Evolutionary conservation across 2,113 vertebrate species (phyloP).

Genomic region (Xyrauchen texanus): DNA sequence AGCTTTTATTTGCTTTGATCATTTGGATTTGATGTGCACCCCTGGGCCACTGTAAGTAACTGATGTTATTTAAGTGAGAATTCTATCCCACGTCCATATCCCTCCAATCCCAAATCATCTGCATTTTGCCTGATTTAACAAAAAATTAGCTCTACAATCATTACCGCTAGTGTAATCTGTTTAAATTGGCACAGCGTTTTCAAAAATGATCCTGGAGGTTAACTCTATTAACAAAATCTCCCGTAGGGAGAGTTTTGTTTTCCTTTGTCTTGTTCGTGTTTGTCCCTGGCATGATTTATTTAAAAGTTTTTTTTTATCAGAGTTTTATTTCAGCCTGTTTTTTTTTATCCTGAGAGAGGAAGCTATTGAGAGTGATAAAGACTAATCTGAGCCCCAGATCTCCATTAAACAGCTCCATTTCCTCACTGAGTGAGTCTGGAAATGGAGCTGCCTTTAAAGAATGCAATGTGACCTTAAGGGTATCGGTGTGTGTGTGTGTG

Average conservation of each 20-base stretch:
- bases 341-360: constrained; percentile 52
- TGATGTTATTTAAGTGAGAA: background rate
- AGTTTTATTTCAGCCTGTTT: constrained; percentile 55
- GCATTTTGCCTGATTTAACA: constrained; percentile 48
- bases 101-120: background rate
- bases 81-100: background rate
- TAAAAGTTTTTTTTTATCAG: constrained; percentile 62
- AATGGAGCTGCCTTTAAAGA: constrained; percentile 63
- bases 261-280: constrained; percentile 54
- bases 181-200: constrained; percentile 45
- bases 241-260: constrained; percentile 48
- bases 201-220: constrained; percentile 41
- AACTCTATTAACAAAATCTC: constrained; percentile 53
- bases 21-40: too few species aligned
- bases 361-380: constrained; percentile 62
- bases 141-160: constrained; percentile 50
- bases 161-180: constrained; percentile 33
- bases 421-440: constrained; percentile 58
- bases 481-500: background rate
- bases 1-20: too few species aligned
- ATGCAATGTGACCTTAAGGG: constrained; percentile 53
- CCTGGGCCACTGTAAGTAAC: too few species aligned
- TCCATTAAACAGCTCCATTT: constrained; percentile 65
- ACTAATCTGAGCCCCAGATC: constrained; percentile 66
- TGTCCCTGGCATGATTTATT: constrained; percentile 57